Percentiles rank a stretch among this genome's conserved stretches.
phyloP scores from a whole-genome alignment of 2,888 invertebrate genomes.

The Drosophila longiperda region DNA sequence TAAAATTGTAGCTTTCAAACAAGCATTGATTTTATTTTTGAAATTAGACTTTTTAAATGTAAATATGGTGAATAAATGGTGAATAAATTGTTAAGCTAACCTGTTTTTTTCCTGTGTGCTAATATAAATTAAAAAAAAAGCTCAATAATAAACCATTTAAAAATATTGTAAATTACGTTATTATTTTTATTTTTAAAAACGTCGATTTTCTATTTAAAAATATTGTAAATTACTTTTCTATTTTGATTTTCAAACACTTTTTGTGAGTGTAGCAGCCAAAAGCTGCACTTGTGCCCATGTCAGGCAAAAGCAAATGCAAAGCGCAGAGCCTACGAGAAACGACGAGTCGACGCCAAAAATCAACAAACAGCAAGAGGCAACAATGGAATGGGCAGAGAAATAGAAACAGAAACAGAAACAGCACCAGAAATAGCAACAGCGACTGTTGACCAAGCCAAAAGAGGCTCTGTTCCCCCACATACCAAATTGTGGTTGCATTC shows the following conservation, averaged over 20 bases:
- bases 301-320: slow-evolving; percentile 50
- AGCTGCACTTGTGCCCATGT: slow-evolving; percentile 74
- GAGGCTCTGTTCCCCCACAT: slow-evolving; percentile 35
- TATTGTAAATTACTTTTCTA: too few relatives aligned
- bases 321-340: slow-evolving; percentile 57
- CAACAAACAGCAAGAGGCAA: slow-evolving; percentile 56
- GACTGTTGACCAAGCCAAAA: slow-evolving; percentile 56
- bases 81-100: neutral
- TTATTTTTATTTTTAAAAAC: neutral
- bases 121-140: too few relatives aligned
- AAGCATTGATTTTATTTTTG: neutral
- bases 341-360: slow-evolving; percentile 65
- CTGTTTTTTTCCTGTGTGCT: neutral
- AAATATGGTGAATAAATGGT: neutral
- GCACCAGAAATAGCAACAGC: slow-evolving; percentile 22
- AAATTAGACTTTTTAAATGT: neutral
- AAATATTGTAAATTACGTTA: neutral
- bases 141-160: too few relatives aligned
- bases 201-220: too few relatives aligned
- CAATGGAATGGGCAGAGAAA: neutral
- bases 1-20: too few relatives aligned
- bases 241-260: neutral
- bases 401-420: slow-evolving; percentile 3
- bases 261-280: slow-evolving; percentile 13
- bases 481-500: slow-evolving; percentile 27